phyloP scores from a whole-genome alignment of 1,140 invertebrate genomes.

The Anthonomus grandis region DNA sequence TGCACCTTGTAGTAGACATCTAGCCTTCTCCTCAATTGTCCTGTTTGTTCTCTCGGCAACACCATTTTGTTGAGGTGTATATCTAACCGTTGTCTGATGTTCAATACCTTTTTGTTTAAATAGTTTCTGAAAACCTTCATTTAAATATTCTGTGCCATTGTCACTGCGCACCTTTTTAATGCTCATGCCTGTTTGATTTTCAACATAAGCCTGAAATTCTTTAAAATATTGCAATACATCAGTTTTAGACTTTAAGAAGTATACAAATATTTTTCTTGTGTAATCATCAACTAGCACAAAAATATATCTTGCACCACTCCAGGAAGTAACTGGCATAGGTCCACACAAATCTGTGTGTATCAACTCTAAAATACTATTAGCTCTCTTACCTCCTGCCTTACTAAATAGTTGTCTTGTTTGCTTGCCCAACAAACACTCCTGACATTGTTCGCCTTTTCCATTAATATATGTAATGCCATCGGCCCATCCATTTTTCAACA shows the following conservation, averaged over 20 bases:
- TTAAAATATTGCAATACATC: conserved; percentile 34
- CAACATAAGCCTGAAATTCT: conserved; percentile 37
- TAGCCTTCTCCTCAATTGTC: conserved; percentile 42
- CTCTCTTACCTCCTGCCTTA: conserved; percentile 10
- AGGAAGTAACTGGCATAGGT: conserved; percentile 24
- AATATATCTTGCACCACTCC: conserved; percentile 42
- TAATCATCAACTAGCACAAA: conserved; percentile 47
- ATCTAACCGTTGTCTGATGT: conserved; percentile 44
- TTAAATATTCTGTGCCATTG: conserved; percentile 44
- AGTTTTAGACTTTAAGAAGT: conserved; percentile 39
- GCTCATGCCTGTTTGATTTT: conserved; percentile 40
- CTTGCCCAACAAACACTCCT: conserved; percentile 29
- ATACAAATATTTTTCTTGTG: conserved; percentile 40
- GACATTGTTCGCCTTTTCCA: conserved; percentile 11
- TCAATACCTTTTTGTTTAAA: conserved; percentile 39
- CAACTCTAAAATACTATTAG: conserved; percentile 20
- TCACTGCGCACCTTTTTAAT: conserved; percentile 37
- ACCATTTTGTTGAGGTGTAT: conserved; percentile 51
- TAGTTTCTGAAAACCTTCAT: conserved; percentile 29
- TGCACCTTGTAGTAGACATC: conserved; percentile 41
- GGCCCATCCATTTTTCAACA: conserved; percentile 21
- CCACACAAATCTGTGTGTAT: conserved; percentile 27
- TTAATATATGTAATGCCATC: conserved; percentile 10
- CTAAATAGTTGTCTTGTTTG: conserved; percentile 22
- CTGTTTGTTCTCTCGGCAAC: conserved; percentile 45